These are phyloP conservation scores for Netelia melanura DNA, from an alignment of 2,888 invertebrate species.

Conservation along the genomic window DNA sequence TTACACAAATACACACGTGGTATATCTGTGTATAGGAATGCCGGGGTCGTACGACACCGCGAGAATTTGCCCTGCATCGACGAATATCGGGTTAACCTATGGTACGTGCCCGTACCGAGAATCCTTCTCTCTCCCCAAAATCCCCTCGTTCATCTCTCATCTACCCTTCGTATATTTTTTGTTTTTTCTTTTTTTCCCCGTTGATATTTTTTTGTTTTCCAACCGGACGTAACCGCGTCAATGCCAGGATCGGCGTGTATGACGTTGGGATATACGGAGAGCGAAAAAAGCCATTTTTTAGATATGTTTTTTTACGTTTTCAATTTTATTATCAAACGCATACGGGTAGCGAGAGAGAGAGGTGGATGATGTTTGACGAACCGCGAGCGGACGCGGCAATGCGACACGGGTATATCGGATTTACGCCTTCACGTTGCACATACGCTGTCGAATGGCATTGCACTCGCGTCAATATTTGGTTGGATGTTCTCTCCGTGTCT, in stretches of 20 bases:
- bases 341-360: too few species aligned
- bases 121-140: too few species aligned
- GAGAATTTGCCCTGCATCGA: slow-evolving; percentile 68
- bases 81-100: slow-evolving; percentile 76
- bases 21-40: slow-evolving; percentile 30
- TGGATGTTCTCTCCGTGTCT: slow-evolving; percentile 33
- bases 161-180: background rate
- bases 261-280: slow-evolving; percentile 3
- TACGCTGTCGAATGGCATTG: slow-evolving; percentile 44
- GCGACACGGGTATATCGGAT: slow-evolving; percentile 61
- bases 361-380: background rate
- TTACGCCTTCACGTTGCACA: slow-evolving; percentile 38
- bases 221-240: slow-evolving; percentile 1
- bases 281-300: slow-evolving; percentile 13
- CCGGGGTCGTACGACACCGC: slow-evolving; percentile 43
- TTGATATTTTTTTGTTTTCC: slow-evolving; percentile 15
- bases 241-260: background rate
- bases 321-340: too few species aligned
- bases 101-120: slow-evolving; percentile 44
- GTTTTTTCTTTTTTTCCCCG: background rate
- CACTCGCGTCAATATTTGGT: slow-evolving; percentile 72
- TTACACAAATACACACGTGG: slow-evolving; percentile 11
- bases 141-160: slow-evolving; percentile 54
- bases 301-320: too few species aligned
- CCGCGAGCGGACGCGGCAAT: slow-evolving; percentile 18